Conservation (phyloP, 2,113 vertebrate species). For the Tautogolabrus adspersus region DNA sequence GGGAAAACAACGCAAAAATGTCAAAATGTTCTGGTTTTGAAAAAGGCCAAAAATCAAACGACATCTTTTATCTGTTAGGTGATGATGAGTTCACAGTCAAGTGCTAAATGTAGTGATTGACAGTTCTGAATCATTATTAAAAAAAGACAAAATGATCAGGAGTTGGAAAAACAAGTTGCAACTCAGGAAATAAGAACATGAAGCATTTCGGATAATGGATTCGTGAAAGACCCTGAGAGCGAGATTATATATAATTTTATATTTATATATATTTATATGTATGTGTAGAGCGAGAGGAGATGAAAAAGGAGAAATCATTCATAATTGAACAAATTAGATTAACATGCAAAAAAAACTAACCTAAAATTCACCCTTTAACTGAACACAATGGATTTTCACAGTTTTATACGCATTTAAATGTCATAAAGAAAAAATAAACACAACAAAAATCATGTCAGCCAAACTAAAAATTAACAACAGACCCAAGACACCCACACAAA, state of each 20-base stretch:
- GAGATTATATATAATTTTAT: constrained; percentile 79
- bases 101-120: constrained; percentile 97
- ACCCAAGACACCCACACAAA: constrained; percentile 84
- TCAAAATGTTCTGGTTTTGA: constrained; percentile 8
- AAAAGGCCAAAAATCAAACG: constrained; percentile 17
- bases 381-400: constrained; percentile 95
- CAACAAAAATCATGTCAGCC: constrained; percentile 81
- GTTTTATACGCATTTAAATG: constrained; percentile 88
- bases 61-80: constrained; percentile 50
- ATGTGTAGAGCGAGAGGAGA: constrained; percentile 78
- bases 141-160: constrained; percentile 72
- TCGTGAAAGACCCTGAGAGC: constrained; percentile 97
- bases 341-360: constrained; percentile 92
- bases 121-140: constrained; percentile 79
- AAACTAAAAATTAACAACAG: constrained; percentile 87
- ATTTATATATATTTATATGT: constrained; percentile 25
- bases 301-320: constrained; percentile 80
- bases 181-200: constrained; percentile 83
- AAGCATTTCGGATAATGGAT: constrained; percentile 83
- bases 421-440: constrained; percentile 52
- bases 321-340: constrained; percentile 87
- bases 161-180: constrained; percentile 82
- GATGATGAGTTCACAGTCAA: constrained; percentile 91
- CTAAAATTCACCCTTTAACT: constrained; percentile 96
- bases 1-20: neutral